Evolutionary conservation across 2,113 vertebrate genomes (phyloP).

Genomic region (Hippocampus zosterae): DNA sequence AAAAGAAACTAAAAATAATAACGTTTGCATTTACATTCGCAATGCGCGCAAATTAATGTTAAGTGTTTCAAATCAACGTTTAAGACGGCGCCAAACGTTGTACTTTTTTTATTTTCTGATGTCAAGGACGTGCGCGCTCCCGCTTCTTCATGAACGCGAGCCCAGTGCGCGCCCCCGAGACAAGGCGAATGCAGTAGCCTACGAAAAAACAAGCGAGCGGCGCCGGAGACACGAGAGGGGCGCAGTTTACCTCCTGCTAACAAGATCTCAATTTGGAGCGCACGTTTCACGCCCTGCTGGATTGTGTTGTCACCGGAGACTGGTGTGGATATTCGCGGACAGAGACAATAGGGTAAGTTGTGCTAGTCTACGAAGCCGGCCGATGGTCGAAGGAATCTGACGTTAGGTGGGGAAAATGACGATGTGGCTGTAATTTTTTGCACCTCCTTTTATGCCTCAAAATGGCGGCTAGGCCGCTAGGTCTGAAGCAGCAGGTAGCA

Average conservation of each 20-base stretch:
- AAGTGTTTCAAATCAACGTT: neutral
- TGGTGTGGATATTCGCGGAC: conserved; percentile 38
- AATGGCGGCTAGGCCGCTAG: conserved; percentile 78
- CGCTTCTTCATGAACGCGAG: conserved; percentile 50
- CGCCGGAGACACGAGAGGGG: conserved; percentile 50
- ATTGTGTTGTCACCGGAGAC: conserved; percentile 42
- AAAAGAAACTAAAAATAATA: neutral
- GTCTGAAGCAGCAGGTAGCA: conserved; percentile 64
- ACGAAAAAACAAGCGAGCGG: conserved; percentile 63
- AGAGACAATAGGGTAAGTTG: conserved; percentile 65
- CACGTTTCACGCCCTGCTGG: conserved; percentile 53
- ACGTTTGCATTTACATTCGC: neutral
- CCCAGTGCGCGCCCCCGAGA: conserved; percentile 55
- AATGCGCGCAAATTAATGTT: neutral
- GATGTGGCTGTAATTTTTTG: conserved; percentile 70
- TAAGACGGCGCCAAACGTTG: neutral
- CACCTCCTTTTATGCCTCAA: conserved; percentile 77
- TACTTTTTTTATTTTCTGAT: neutral
- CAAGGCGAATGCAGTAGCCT: conserved; percentile 66
- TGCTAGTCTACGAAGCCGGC: conserved; percentile 3
- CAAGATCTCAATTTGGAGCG: conserved; percentile 44
- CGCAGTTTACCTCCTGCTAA: conserved; percentile 49
- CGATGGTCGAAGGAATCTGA: conserved; percentile 35
- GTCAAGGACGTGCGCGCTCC: conserved; percentile 64
- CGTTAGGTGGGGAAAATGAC: conserved; percentile 64